Evolutionary conservation across 2,888 invertebrate genomes (phyloP).

Genomic region (Rhodophaea formosa): DNA sequence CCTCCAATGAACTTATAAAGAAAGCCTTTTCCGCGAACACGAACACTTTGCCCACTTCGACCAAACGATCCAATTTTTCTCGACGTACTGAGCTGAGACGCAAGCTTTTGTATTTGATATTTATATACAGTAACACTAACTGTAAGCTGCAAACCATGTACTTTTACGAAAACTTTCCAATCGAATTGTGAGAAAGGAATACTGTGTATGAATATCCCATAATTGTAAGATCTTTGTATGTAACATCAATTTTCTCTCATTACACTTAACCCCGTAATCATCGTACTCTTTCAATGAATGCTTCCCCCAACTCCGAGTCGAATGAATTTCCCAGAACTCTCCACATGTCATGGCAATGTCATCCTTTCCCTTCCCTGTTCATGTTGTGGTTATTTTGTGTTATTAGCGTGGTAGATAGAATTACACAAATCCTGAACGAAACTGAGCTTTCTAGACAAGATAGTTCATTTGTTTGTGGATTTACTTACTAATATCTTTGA

Average conservation of each 20-base stretch:
- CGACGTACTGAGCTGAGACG: slow-evolving; percentile 58
- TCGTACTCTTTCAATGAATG: slow-evolving; percentile 37
- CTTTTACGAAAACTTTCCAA: neutral
- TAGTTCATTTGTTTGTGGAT: slow-evolving; percentile 68
- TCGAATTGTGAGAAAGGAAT: slow-evolving; percentile 6
- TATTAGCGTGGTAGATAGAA: slow-evolving; percentile 55
- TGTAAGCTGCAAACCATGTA: neutral
- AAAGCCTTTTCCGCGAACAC: slow-evolving; percentile 41
- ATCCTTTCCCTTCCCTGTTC: slow-evolving; percentile 32
- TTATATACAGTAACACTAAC: slow-evolving; percentile 27
- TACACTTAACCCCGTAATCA: slow-evolving; percentile 12
- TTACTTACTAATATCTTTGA: slow-evolving; percentile 6
- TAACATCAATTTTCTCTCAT: slow-evolving; percentile 22
- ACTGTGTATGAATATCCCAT: slow-evolving; percentile 39
- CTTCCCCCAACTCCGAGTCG: slow-evolving; percentile 39
- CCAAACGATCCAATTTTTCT: slow-evolving; percentile 12
- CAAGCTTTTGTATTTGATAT: slow-evolving; percentile 52
- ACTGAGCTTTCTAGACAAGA: slow-evolving; percentile 70
- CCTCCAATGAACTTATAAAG: slow-evolving; percentile 62
- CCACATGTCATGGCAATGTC: slow-evolving; percentile 44
- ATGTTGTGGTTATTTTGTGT: slow-evolving; percentile 34
- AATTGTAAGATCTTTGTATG: slow-evolving; percentile 18
- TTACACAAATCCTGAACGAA: slow-evolving; percentile 71
- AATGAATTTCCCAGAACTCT: slow-evolving; percentile 32
- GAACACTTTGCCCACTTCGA: slow-evolving; percentile 28